A percentile compares a stretch with the other conserved stretches of the same genome.
Evolutionary conservation across 2,113 vertebrate species (phyloP).

Genomic region (Rissa tridactyla): DNA sequence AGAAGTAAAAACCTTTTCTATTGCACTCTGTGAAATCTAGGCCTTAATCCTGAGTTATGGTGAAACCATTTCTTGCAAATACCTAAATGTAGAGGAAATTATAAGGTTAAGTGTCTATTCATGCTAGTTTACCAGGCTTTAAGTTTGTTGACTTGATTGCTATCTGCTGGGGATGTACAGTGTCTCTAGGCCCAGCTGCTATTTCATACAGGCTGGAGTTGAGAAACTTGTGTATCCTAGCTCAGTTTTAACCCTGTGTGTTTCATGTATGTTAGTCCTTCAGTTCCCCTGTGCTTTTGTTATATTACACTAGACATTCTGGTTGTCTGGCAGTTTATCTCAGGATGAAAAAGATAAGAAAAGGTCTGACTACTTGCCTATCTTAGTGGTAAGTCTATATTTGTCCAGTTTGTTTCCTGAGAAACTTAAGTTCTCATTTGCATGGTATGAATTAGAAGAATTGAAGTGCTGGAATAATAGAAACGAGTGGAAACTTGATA

Average conservation of each 20-base stretch:
- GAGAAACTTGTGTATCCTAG: background rate
- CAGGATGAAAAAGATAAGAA: background rate
- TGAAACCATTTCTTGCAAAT: background rate
- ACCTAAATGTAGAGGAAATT: background rate
- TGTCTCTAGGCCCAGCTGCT: background rate
- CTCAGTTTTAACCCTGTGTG: background rate
- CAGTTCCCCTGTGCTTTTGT: background rate
- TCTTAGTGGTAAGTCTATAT: background rate
- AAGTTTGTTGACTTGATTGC: background rate
- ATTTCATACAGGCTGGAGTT: background rate
- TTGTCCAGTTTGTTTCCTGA: background rate
- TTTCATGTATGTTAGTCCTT: background rate
- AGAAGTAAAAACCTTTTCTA: background rate
- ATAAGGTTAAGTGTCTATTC: background rate
- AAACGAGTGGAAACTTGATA: background rate
- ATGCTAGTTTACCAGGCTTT: background rate
- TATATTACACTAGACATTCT: background rate
- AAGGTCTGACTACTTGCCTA: background rate
- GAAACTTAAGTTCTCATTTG: background rate
- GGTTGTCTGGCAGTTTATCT: background rate
- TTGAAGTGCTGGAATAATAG: background rate
- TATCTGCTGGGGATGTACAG: background rate
- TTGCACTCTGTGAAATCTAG: background rate
- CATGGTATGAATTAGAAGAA: background rate
- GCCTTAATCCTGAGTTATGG: background rate